Base-by-base conservation (phyloP, 2,888 invertebrate species). In the Lepidocyrtinus sp. region DNA sequence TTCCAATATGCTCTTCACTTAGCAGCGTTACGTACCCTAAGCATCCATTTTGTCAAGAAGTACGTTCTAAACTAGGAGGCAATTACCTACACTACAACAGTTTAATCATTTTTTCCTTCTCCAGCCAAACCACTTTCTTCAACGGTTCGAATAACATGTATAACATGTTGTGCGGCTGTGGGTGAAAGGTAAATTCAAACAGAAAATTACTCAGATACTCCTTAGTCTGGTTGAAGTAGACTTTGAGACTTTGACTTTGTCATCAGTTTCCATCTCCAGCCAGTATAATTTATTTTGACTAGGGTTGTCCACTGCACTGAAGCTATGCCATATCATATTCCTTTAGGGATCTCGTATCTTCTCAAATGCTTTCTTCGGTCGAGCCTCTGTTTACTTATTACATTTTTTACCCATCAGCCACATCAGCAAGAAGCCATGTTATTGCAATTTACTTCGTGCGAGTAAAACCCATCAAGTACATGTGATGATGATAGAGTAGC, bases 101-200 rank as follows among this genome's bases (percentile, higher is more conserved):
- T 78, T 78, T 78, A 78, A 78, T 78, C 77, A 78, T 76, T 78
- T 78, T 76, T 68, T 25, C 70, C 19, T 45, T 63, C 70, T 71
- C 65, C 25, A 50, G 72, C 36, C 36, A 7, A 36, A 36, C 36
- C 36, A 36, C 36, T 36, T 36, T 36, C 36, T 36, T 7, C 36
- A 36, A 36, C n/a, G n/a, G n/a, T n/a, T n/a, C n/a, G n/a, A n/a
- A n/a, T n/a, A n/a, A n/a, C n/a, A n/a, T n/a, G n/a, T n/a, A n/a
- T n/a, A n/a, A n/a, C n/a, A n/a, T n/a, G n/a, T n/a, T n/a, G n/a
- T n/a, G n/a, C n/a, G n/a, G n/a, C n/a, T n/a, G n/a, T n/a, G n/a
- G n/a, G n/a, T n/a, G n/a, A n/a, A n/a, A n/a, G n/a, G n/a, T n/a
- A n/a, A n/a, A n/a, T n/a, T n/a, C n/a, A n/a, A n/a, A n/a, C n/a